Conservation (phyloP, 2,113 vertebrate species). For the Dromas ardeola region DNA sequence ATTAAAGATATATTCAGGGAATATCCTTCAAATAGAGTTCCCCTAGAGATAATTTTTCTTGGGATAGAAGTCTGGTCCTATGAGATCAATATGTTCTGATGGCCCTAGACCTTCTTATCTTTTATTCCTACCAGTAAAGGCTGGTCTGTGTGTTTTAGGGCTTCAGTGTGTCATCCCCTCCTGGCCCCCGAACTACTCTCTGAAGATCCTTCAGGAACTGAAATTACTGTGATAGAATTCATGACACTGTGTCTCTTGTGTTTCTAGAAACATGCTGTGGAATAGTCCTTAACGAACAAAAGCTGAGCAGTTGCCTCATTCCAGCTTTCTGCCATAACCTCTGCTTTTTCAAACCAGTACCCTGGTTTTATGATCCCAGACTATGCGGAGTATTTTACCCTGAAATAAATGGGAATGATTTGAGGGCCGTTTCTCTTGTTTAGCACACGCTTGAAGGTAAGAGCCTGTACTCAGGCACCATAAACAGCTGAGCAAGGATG, state of each 20-base stretch:
- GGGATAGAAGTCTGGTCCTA: background rate
- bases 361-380: background rate
- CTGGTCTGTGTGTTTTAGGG: background rate
- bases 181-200: background rate
- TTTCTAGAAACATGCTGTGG: fast-evolving
- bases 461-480: background rate
- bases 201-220: background rate
- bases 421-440: background rate
- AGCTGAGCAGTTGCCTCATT: background rate
- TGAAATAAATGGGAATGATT: background rate
- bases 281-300: background rate
- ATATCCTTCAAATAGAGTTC: background rate
- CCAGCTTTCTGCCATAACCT: background rate
- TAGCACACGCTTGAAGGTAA: background rate
- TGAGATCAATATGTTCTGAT: background rate
- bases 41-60: background rate
- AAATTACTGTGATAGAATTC: background rate
- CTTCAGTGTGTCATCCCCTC: background rate
- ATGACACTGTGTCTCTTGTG: background rate
- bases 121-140: background rate
- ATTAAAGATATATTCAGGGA: background rate
- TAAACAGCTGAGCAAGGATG: background rate
- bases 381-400: background rate
- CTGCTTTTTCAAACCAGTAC: background rate
- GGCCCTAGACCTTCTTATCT: background rate